Conservation (phyloP, 2,797 vertebrate species). For the Gadopsis bispinosus region DNA sequence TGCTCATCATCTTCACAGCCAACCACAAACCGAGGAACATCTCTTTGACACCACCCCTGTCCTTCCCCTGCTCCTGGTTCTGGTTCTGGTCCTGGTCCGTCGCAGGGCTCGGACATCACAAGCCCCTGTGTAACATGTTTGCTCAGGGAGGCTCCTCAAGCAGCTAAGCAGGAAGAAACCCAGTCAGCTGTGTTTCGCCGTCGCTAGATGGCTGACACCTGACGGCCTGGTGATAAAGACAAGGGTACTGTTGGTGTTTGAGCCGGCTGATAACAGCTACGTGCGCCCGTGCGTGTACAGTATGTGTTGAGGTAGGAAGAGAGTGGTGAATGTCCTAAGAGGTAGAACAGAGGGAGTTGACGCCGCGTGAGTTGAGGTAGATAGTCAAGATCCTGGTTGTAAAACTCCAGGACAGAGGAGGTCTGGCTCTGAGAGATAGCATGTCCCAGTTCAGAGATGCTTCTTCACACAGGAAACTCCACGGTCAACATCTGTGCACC, state of each 20-base stretch:
- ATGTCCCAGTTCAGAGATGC: conserved; percentile 30
- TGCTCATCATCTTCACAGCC: conserved; percentile 72
- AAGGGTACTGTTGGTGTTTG: conserved; percentile 19
- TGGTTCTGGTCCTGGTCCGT: conserved; percentile 19
- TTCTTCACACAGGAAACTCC: conserved; percentile 20
- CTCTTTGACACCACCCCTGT: conserved; percentile 74
- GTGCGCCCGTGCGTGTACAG: not conserved
- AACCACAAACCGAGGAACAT: conserved; percentile 86
- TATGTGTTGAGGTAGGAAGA: conserved; percentile 50
- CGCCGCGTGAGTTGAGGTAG: conserved; percentile 56
- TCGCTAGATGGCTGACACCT: conserved; percentile 10
- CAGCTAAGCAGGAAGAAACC: conserved; percentile 29
- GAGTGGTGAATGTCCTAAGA: conserved; percentile 20
- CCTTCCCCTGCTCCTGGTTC: conserved; percentile 44
- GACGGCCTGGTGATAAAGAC: conserved; percentile 26
- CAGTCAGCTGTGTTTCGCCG: not conserved
- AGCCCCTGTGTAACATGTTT: conserved; percentile 54
- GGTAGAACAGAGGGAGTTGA: conserved; percentile 38
- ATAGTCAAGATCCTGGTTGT: conserved; percentile 17
- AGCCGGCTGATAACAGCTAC: conserved; percentile 35
- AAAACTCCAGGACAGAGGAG: conserved; percentile 47
- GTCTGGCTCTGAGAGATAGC: conserved; percentile 20
- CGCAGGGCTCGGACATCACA: conserved; percentile 87
- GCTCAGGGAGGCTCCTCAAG: conserved; percentile 37
- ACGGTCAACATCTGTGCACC: conserved; percentile 1